phyloP scores from a whole-genome alignment of 2,797 vertebrate genomes.

The Hybognathus amarus region DNA sequence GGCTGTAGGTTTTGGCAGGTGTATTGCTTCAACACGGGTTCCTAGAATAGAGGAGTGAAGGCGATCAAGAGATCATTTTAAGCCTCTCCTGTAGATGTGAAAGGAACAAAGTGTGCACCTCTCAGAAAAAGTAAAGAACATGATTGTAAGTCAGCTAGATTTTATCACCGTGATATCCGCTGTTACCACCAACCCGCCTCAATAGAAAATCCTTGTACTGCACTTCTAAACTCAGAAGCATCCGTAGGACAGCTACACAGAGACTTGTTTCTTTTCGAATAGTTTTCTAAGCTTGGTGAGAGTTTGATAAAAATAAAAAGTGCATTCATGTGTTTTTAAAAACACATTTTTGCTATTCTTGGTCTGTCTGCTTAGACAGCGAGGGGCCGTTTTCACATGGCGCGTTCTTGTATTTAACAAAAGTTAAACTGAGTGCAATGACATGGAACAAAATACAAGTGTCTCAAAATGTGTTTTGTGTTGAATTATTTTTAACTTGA shows the following conservation, averaged over 20 bases:
- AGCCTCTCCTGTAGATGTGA: conserved; percentile 40
- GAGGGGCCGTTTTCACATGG: background rate
- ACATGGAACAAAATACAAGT: conserved; percentile 1
- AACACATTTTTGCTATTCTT: background rate
- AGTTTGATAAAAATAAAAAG: background rate
- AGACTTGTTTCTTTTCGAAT: background rate
- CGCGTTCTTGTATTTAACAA: background rate
- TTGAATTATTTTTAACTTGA: background rate
- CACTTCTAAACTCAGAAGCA: conserved; percentile 12
- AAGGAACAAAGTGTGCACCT: conserved; percentile 31
- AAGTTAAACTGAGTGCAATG: background rate
- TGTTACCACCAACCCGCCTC: conserved; percentile 5
- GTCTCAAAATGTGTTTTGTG: background rate
- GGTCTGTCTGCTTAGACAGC: background rate
- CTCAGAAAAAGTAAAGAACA: conserved; percentile 37
- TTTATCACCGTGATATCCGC: conserved; percentile 6
- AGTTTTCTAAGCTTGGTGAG: background rate
- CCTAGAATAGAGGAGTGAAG: conserved; percentile 28
- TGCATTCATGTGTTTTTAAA: background rate
- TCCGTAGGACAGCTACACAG: background rate
- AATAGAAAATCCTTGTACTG: conserved; percentile 11
- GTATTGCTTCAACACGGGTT: conserved; percentile 33
- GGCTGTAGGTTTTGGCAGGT: conserved; percentile 39
- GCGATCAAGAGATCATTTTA: conserved; percentile 42
- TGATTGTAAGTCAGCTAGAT: conserved; percentile 27